Evolutionary conservation across 2,797 vertebrate species (phyloP), one percentile per base, ranked within the genome.

Genomic region (Acrossocheilus wenchowensis): DNA sequence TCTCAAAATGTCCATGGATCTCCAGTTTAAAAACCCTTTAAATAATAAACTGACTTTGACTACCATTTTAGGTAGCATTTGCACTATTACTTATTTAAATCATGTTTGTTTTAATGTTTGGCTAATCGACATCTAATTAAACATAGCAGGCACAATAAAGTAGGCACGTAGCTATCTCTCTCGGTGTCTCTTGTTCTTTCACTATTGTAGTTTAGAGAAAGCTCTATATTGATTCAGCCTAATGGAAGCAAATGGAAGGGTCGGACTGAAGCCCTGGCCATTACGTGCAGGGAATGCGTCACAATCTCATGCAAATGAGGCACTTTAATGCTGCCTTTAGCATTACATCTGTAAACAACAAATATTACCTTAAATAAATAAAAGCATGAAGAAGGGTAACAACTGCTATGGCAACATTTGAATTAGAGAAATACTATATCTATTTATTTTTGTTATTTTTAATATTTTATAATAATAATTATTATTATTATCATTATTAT

Each of bases 211-310:
- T 57, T 43, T 54, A 77, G 23, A 81, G 30, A 73, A 82, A 88
- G 79, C 34, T 21, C 4, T 41, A n/a, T 85, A 89, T 87, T 73
- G 88, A 89, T 90, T 86, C 34, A 19, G 48, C 39, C 82, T 88
- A 85, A 90, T 81, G 83, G 43, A 78, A 73, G 75, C 26, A 68
- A 83, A 77, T 62, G 66, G 66, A 68, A 68, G 66, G 66, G 15
- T 68, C 66, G 34, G 34, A 36, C 15, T 77, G 68, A 60, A 82
- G 48, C n/a, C 45, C 41, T 43, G 23, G 85, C 57, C 74, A 84
- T 78, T 75, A 57, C 15, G 45, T 72, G 36, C 66, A 41, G 45
- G 15, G 57, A 54, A 36, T 62, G 71, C 4, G 23, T 75, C 66
- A 85, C 45, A 21, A 64, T 73, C 68, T n/a, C 15, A 86, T 64